These are phyloP conservation scores for Micronycteris hirsuta DNA, from an alignment of 2,113 vertebrate genomes.

Conservation along the genomic window DNA sequence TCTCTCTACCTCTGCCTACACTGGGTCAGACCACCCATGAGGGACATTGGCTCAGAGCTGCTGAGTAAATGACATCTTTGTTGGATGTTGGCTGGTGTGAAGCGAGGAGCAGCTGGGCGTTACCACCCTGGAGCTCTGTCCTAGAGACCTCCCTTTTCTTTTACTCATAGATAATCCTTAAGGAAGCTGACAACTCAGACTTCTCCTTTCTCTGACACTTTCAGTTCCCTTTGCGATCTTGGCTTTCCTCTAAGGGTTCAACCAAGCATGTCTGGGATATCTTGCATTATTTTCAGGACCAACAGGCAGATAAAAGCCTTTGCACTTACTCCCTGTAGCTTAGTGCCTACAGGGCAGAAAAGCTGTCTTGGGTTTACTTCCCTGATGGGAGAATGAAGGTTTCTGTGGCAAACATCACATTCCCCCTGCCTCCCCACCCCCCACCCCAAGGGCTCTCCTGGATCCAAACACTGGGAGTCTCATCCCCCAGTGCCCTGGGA, in stretches of 20 bases:
- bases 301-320: background rate
- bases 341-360: background rate
- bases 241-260: background rate
- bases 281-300: background rate
- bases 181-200: background rate
- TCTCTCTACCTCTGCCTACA: background rate
- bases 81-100: background rate
- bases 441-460: background rate
- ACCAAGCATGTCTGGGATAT: background rate
- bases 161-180: background rate
- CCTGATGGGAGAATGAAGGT: background rate
- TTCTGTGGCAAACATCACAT: background rate
- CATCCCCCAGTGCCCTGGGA: background rate
- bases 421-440: too few species aligned
- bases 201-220: background rate
- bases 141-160: background rate
- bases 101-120: background rate
- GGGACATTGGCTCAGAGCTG: background rate
- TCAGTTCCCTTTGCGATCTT: background rate
- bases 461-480: background rate
- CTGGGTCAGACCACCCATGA: constrained; percentile 32
- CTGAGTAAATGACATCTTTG: background rate
- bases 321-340: background rate
- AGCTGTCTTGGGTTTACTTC: background rate
- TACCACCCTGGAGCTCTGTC: background rate